phyloP scores from a whole-genome alignment of 1,140 invertebrate species.

The Drosophila elegans region DNA sequence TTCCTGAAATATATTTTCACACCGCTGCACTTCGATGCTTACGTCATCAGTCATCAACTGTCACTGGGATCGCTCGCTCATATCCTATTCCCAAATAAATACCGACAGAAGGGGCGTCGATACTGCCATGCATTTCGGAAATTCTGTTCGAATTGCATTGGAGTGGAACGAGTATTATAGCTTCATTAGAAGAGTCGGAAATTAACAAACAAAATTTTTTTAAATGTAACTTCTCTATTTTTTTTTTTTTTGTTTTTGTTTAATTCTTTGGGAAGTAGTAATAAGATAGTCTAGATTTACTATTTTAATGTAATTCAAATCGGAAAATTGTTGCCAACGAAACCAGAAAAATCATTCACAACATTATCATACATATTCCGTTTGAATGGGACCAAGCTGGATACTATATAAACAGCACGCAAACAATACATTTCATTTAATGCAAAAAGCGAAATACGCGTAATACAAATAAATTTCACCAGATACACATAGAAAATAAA shows the following conservation, averaged over 20 bases:
- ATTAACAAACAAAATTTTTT: no score
- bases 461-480: constrained; percentile 10
- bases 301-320: no score
- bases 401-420: not conserved
- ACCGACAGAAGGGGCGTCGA: not conserved
- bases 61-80: not conserved
- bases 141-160: not conserved
- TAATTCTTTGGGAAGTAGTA: no score
- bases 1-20: constrained; percentile 10
- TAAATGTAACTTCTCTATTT: no score
- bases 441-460: constrained; percentile 7
- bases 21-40: not conserved
- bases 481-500: not conserved
- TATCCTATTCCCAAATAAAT: constrained; percentile 51
- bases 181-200: no score
- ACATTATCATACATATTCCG: not conserved
- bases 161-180: no score
- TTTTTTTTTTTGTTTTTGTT: no score
- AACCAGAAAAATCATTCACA: not conserved
- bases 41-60: constrained; percentile 24
- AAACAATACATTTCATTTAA: no score
- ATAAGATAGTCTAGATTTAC: no score
- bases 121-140: not conserved
- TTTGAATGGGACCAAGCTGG: not conserved
- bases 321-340: not conserved